phyloP scores from a whole-genome alignment of 2,888 invertebrate species.

The Junonia oenone region DNA sequence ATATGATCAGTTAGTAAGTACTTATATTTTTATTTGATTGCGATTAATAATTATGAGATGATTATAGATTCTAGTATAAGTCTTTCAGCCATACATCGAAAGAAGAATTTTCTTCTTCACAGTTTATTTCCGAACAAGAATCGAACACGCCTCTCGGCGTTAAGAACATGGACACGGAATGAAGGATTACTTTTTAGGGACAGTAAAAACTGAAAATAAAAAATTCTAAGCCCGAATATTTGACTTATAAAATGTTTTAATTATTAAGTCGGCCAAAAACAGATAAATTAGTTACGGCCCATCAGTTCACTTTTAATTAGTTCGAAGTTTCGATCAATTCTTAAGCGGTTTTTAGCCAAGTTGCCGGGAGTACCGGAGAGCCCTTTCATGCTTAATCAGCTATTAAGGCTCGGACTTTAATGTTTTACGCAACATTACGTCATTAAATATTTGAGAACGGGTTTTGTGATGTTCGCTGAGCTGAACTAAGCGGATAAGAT shows the following conservation, averaged over 20 bases:
- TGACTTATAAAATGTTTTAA: neutral
- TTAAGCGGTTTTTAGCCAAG: conserved; percentile 23
- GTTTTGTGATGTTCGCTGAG: conserved; percentile 5
- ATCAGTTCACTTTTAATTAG: conserved; percentile 24
- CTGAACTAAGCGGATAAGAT: conserved; percentile 13
- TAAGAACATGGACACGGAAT: too few relatives aligned
- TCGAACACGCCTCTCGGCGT: too few relatives aligned
- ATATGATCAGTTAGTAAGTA: too few relatives aligned
- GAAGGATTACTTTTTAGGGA: too few relatives aligned
- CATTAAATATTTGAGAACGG: conserved; percentile 15
- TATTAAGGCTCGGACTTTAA: conserved; percentile 34
- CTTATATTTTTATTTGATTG: too few relatives aligned
- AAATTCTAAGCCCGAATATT: too few relatives aligned
- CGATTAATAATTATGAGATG: too few relatives aligned
- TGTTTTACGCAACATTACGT: conserved; percentile 16
- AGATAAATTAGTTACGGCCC: conserved; percentile 17
- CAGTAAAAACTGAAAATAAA: too few relatives aligned
- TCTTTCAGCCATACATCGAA: too few relatives aligned
- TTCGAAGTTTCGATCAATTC: conserved; percentile 14
- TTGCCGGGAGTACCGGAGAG: conserved; percentile 11
- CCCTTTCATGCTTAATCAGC: conserved; percentile 47
- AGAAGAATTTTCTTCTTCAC: too few relatives aligned
- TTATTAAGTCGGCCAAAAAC: conserved; percentile 8
- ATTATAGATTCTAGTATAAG: too few relatives aligned
- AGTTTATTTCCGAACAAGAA: too few relatives aligned